These are phyloP conservation scores for Lycodopsis pacificus DNA, from an alignment of 2,797 vertebrate genomes.

Conservation along the genomic window DNA sequence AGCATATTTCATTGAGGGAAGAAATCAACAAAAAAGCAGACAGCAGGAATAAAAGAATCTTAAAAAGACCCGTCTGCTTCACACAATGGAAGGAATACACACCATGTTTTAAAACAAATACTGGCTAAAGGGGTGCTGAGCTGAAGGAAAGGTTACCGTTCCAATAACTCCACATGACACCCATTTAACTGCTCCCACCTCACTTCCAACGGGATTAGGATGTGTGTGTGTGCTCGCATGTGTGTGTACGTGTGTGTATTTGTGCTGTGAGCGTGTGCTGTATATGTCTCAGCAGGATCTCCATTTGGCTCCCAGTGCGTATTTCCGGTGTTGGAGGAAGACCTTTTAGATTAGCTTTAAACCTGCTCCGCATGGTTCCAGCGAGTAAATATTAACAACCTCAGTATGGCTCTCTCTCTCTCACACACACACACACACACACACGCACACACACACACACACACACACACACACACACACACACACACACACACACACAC, in stretches of 20 bases:
- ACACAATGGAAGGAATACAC: background rate
- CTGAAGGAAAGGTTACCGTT: conserved; percentile 42
- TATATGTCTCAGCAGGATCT: conserved; percentile 56
- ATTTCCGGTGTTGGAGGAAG: conserved; percentile 68
- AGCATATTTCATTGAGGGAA: background rate
- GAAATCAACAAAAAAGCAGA: background rate
- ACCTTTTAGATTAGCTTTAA: conserved; percentile 73
- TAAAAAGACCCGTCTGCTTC: background rate
- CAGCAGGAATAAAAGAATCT: background rate
- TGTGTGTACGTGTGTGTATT: conserved; percentile 20
- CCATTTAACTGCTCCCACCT: conserved; percentile 50
- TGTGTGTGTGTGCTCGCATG: background rate
- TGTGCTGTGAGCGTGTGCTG: conserved; percentile 13
- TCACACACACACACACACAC: too few species aligned
- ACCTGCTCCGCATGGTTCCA: conserved; percentile 54
- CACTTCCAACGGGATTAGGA: conserved; percentile 36
- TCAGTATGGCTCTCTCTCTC: conserved; percentile 7
- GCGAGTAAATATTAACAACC: conserved; percentile 64
- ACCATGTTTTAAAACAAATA: background rate
- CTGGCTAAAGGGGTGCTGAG: conserved; percentile 3
- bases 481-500: conserved; percentile 6
- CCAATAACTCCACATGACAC: conserved; percentile 54
- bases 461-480: conserved; percentile 8
- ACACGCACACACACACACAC: background rate
- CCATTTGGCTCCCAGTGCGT: conserved; percentile 66